Evolutionary conservation across 2,888 invertebrate species (phyloP).

Genomic region (Gymnosoma rotundatum): DNA sequence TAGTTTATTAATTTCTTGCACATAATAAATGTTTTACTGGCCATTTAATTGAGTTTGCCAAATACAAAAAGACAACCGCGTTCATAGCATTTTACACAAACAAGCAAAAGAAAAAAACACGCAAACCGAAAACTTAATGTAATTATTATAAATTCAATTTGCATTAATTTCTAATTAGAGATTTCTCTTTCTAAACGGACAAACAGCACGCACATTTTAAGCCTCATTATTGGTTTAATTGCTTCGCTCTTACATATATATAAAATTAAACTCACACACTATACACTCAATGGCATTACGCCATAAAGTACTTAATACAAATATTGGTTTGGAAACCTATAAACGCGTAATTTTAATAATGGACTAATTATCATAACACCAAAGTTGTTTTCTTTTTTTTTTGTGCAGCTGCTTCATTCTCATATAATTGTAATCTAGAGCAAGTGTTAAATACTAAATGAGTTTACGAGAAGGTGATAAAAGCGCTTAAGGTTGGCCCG

Average conservation of each 20-base stretch:
- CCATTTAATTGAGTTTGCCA: constrained; percentile 53
- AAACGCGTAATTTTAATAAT: constrained; percentile 66
- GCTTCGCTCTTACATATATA: constrained; percentile 11
- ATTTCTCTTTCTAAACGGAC: constrained; percentile 58
- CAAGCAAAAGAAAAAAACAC: neutral
- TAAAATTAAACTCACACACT: neutral
- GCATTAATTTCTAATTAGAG: constrained; percentile 66
- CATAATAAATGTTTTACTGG: constrained; percentile 45
- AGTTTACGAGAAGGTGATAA: neutral
- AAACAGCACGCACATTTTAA: constrained; percentile 60
- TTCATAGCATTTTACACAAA: neutral
- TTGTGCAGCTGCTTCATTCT: neutral
- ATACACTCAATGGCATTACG: constrained; percentile 18
- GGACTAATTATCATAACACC: constrained; percentile 60
- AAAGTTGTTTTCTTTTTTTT: constrained; percentile 12
- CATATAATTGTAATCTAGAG: constrained; percentile 1
- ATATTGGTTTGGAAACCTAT: constrained; percentile 58
- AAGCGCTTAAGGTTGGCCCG: too few relatives aligned
- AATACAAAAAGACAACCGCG: constrained; percentile 20
- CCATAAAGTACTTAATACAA: constrained; percentile 43
- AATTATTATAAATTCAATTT: constrained; percentile 63
- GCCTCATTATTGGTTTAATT: constrained; percentile 60
- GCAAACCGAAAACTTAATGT: constrained; percentile 47
- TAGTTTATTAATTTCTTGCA: constrained; percentile 49
- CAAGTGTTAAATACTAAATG: constrained; percentile 17